A percentile compares a stretch with the other conserved stretches of the same genome.
Conservation (phyloP, 2,888 invertebrate genomes). For the Stenchaetothrips biformis region DNA sequence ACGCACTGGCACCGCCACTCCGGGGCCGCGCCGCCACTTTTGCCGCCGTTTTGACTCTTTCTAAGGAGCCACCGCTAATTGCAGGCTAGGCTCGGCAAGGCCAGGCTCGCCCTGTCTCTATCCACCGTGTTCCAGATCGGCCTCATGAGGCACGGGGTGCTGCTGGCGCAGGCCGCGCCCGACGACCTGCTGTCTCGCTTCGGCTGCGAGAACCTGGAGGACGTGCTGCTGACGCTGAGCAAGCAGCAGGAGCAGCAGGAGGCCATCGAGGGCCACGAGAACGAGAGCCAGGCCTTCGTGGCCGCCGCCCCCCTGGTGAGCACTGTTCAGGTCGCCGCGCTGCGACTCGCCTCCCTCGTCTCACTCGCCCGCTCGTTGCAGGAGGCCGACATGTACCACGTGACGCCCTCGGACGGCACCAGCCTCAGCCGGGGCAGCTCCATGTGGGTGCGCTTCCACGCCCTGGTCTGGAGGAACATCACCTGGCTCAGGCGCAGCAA, state of each 20-base stretch:
- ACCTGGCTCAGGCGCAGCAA: conserved; percentile 16
- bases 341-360: neutral
- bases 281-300: conserved; percentile 9
- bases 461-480: conserved; percentile 11
- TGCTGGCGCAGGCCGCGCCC: conserved; percentile 82
- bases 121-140: conserved; percentile 63
- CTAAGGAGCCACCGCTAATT: no score
- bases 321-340: no score
- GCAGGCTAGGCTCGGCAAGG: no score
- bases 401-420: neutral
- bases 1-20: neutral
- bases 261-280: conserved; percentile 16
- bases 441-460: conserved; percentile 5
- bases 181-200: conserved; percentile 55
- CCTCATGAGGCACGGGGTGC: conserved; percentile 75
- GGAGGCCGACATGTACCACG: conserved; percentile 9
- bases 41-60: no score
- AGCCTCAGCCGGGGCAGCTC: conserved; percentile 11
- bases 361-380: neutral
- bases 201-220: conserved; percentile 14
- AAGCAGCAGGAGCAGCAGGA: conserved; percentile 5
- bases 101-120: no score
- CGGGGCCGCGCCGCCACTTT: neutral
- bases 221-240: conserved; percentile 14
- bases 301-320: neutral